Base-by-base conservation (phyloP, 2,113 vertebrate species). In the Crypturellus undulatus region DNA sequence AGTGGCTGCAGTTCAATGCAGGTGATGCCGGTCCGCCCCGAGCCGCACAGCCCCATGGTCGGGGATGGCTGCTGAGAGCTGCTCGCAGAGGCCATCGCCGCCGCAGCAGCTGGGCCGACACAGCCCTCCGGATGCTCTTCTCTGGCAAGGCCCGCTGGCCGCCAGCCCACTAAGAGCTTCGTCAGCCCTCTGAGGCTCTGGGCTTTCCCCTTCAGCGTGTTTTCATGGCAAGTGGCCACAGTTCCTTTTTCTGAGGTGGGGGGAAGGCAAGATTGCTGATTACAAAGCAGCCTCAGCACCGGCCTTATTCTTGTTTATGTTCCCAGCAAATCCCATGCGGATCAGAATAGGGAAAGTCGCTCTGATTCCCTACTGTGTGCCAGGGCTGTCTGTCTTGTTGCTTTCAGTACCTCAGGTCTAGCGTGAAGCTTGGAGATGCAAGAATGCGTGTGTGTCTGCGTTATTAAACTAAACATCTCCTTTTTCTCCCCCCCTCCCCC, bases 391-490 rank as follows among this genome's bases (percentile, higher is more conserved):
- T 2, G 0, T 52, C 12, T 25, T 49, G 30, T 91, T 5, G 2
- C 28, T 83, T 81, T 84, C 52, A 38, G n/a, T 89, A 81, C 40
- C 2, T 1, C 63, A 28, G 58, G 72, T 65, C 47, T 89, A 60
- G 28, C 69, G 38, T 78, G 69, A 94, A 68, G 51, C 79, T 77
- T 75, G 77, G 62, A 94, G 73, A 68, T 90, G 52, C 32, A 78
- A 56, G 65, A 82, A 84, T 82, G 58, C 59, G 19, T 65, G 0
- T 81, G n/a, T 84, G 26, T 79, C 52, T 92, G 90, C 16, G 79
- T 76, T 89, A 86, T 82, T 84, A 81, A 96, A 93, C 83, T 96
- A 93, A 96, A 89, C 1, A 0, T 87, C 58, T 96, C 82, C 77
- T 95, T 95, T 96, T 94, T 93, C 52, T 76, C 4, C 52, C 51